A percentile compares a stretch with the other conserved stretches of the same genome.
phyloP scores from a whole-genome alignment of 2,797 vertebrate genomes.

The Galago senegalensis region DNA sequence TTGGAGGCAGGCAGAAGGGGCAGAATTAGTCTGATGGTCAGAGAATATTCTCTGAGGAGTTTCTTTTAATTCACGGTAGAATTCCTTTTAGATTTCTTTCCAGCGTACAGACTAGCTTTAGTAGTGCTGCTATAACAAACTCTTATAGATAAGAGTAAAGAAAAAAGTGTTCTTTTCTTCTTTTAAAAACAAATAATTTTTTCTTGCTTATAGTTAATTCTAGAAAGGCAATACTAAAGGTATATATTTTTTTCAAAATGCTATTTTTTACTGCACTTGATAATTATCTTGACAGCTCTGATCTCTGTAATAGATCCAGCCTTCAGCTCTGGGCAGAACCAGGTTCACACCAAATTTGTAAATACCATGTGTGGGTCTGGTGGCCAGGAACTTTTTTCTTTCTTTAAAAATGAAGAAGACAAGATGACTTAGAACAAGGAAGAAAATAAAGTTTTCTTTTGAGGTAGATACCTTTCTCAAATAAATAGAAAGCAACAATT shows the following conservation, averaged over 20 bases:
- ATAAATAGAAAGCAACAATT: conserved; percentile 79
- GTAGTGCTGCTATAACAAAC: conserved; percentile 89
- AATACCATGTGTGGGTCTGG: conserved; percentile 86
- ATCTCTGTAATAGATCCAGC: conserved; percentile 81
- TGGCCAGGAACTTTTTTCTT: conserved; percentile 82
- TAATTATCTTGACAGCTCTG: conserved; percentile 88
- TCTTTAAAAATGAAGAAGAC: conserved; percentile 30
- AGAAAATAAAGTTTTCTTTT: conserved; percentile 80
- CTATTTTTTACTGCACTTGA: conserved; percentile 92
- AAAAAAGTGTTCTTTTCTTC: conserved; percentile 84
- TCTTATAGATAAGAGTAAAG: conserved; percentile 85
- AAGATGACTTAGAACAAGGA: conserved; percentile 60
- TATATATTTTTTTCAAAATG: conserved; percentile 91
- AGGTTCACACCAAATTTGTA: conserved; percentile 88
- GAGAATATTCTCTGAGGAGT: conserved; percentile 24
- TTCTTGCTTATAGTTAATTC: conserved; percentile 89
- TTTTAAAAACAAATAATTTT: conserved; percentile 85
- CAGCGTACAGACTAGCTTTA: conserved; percentile 88
- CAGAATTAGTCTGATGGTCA: neutral
- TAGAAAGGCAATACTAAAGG: conserved; percentile 92
- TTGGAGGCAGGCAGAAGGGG: neutral
- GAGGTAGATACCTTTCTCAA: conserved; percentile 72
- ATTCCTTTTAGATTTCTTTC: conserved; percentile 84
- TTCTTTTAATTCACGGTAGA: conserved; percentile 65
- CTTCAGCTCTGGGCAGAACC: conserved; percentile 86